Base-by-base conservation (phyloP, 2,797 vertebrate species). In the Kryptolebias ocellatus region DNA sequence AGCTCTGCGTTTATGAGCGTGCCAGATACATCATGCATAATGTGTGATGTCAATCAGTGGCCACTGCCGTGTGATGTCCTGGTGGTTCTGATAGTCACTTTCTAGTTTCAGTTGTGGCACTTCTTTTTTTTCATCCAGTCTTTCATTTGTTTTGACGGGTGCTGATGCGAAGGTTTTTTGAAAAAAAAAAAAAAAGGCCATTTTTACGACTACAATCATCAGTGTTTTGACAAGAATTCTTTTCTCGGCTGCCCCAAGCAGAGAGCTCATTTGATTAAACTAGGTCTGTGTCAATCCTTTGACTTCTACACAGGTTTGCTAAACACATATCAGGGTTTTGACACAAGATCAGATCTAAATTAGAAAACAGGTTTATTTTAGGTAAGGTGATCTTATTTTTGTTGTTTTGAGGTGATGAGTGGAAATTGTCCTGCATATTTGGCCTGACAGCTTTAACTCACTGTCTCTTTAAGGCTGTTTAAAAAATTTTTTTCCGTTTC, bases 61-160 rank as follows among this genome's bases (percentile, higher is more conserved):
- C 76, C 70, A 64, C 31, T 1, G 60, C 49, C 49, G 73, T 66
- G 69, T 70, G 79, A 88, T 68, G 86, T 64, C 70, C 69, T 58
- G 29, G 72, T 76, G 31, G 52, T 49, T 62, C 62, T 85, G 84
- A 88, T 85, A 62, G 82, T 76, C 79, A 76, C 78, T 80, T 81
- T 83, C 69, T 80, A 76, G 60, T 85, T 81, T 80, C 45, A 42
- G 67, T 66, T 81, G 74, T 88, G 83, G 88, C 85, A 83, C 72
- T 54, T 76, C 51, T 72, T 75, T 73, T 16, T 74, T 73, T 20
- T 47, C 49, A 68, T 74, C 77, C 76, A 65, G 73, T 55, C 46
- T 15, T 83, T 90, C 78, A 90, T 92, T 81, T 74, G 46, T 60
- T 70, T 72, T 90, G 89, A 91, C 83, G 83, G 80, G 74, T 84